These are phyloP conservation scores for Octopus bimaculoides DNA, from an alignment of 1,140 invertebrate species.

Conservation along the genomic window DNA sequence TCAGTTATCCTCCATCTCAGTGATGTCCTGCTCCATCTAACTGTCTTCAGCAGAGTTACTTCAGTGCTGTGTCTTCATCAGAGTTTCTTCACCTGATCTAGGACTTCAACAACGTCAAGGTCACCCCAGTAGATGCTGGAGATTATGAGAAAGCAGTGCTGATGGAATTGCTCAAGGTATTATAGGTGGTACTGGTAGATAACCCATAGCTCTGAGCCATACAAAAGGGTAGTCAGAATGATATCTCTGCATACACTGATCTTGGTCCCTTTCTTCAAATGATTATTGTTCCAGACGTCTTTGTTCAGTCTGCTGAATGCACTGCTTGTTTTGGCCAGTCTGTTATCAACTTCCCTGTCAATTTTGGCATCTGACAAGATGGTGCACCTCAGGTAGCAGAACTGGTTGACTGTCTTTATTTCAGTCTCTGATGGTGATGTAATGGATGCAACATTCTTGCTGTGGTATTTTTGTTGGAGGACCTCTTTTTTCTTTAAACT, in stretches of 20 bases:
- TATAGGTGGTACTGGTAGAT: background rate
- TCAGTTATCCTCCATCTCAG: no score
- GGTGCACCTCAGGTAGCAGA: constrained; percentile 16
- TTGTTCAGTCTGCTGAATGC: constrained; percentile 12
- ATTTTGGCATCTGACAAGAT: constrained; percentile 12
- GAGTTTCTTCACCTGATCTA: no score
- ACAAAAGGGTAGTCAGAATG: constrained; percentile 3
- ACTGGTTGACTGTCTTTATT: constrained; percentile 14
- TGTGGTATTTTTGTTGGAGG: background rate
- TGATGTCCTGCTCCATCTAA: no score
- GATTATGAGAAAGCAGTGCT: background rate
- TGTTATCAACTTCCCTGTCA: constrained; percentile 15
- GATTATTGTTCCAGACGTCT: constrained; percentile 15
- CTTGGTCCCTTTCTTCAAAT: constrained; percentile 17
- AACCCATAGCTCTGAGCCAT: background rate
- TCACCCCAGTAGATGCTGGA: no score
- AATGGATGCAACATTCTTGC: background rate
- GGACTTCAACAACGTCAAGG: no score
- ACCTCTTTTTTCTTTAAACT: background rate
- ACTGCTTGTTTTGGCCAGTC: constrained; percentile 11
- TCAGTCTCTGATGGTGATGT: constrained; percentile 5
- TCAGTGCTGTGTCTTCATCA: no score
- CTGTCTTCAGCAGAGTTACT: no score
- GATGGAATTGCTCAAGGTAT: background rate
- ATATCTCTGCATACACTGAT: constrained; percentile 18